Percentiles rank a stretch among this genome's conserved stretches.
Evolutionary conservation across 2,113 vertebrate genomes (phyloP).

Genomic region (Silurus meridionalis): DNA sequence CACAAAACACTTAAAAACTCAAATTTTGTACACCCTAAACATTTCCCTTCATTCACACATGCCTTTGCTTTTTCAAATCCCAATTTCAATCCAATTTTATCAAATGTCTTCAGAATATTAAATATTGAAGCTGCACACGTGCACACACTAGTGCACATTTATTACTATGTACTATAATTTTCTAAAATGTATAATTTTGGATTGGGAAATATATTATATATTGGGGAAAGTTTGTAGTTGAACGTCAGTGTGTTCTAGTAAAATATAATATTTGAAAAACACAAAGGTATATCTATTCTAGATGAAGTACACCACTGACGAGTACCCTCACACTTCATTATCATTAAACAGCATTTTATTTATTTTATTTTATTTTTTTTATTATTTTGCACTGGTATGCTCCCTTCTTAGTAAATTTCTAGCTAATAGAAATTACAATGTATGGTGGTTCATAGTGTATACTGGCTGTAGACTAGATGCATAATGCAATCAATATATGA

Average conservation of each 20-base stretch:
- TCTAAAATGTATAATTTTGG: no score
- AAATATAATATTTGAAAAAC: not conserved
- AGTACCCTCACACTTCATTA: not conserved
- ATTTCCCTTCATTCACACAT: no score
- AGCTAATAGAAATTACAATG: not conserved
- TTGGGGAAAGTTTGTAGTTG: not conserved
- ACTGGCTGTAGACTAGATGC: not conserved
- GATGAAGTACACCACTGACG: not conserved
- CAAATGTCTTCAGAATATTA: not conserved
- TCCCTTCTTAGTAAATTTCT: not conserved
- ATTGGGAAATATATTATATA: not conserved
- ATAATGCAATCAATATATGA: not conserved
- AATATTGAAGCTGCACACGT: not conserved
- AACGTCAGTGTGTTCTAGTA: not conserved
- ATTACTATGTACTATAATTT: no score
- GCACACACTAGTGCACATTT: no score
- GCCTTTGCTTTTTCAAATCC: no score
- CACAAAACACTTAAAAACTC: no score
- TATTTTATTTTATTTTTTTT: not conserved
- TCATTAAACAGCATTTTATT: not conserved
- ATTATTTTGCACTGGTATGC: not conserved
- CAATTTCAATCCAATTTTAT: no score
- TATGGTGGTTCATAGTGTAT: not conserved
- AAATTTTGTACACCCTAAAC: no score
- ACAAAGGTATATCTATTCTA: not conserved